Percentiles rank a stretch among this genome's conserved stretches.
Evolutionary conservation across 2,113 vertebrate genomes (phyloP).

Genomic region (Halcyon senegalensis): DNA sequence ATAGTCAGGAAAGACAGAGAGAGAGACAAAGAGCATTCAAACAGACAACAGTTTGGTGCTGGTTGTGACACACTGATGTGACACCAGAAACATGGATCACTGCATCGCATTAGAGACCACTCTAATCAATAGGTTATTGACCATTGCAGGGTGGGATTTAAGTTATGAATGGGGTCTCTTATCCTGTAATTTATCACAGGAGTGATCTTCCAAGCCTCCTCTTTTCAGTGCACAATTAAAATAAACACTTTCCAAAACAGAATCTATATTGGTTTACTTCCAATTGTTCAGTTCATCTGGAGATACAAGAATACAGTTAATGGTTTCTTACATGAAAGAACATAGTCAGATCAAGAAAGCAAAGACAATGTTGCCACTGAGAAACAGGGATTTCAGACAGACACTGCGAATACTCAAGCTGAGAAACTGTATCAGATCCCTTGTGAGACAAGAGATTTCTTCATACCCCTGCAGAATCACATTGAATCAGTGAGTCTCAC

Average conservation of each 20-base stretch:
- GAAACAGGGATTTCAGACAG: not conserved
- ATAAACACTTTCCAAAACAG: not conserved
- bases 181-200: not conserved
- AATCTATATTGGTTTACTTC: not conserved
- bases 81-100: not conserved
- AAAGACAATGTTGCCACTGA: not conserved
- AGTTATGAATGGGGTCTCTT: not conserved
- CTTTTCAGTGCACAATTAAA: not conserved
- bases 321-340: not conserved
- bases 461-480: not conserved
- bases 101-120: not conserved
- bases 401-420: not conserved
- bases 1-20: not conserved
- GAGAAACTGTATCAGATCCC: not conserved
- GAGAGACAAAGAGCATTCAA: not conserved
- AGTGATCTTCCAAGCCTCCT: not conserved
- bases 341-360: not conserved
- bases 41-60: not conserved
- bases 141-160: not conserved
- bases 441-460: not conserved
- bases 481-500: not conserved
- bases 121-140: not conserved
- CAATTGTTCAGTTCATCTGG: not conserved
- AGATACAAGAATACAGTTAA: not conserved
- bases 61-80: not conserved